Conservation (phyloP, 2,113 vertebrate species). For the Pelecanoides urinatrix region DNA sequence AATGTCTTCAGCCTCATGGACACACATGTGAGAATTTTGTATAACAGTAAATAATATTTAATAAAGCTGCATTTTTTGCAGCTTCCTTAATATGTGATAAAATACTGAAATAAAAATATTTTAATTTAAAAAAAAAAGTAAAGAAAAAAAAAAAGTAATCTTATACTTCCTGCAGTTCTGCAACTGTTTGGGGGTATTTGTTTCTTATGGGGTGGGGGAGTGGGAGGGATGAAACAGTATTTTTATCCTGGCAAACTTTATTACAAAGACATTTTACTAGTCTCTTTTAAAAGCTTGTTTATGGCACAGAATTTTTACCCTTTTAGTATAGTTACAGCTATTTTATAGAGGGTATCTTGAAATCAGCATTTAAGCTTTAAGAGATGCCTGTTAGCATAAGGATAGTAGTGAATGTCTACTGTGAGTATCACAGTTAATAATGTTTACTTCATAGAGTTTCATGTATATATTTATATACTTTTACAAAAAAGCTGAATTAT, state of each 20-base stretch:
- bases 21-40: background rate
- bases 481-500: conserved; percentile 64
- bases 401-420: conserved; percentile 69
- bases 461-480: conserved; percentile 83
- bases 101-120: conserved; percentile 42
- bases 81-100: conserved; percentile 46
- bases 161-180: conserved; percentile 11
- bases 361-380: conserved; percentile 74
- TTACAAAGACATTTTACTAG: conserved; percentile 29
- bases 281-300: conserved; percentile 71
- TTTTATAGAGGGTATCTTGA: conserved; percentile 74
- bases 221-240: conserved; percentile 46
- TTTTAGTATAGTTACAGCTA: conserved; percentile 59
- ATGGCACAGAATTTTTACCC: conserved; percentile 65
- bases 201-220: background rate
- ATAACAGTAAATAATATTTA: conserved; percentile 3
- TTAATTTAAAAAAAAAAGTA: conserved; percentile 8
- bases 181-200: conserved; percentile 11
- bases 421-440: conserved; percentile 66
- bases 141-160: background rate
- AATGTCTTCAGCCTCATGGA: background rate
- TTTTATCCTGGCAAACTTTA: conserved; percentile 55
- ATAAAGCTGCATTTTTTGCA: conserved; percentile 70
- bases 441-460: conserved; percentile 74
- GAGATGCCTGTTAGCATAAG: conserved; percentile 64